These are phyloP conservation scores for Apogon talboti DNA, from an alignment of 2,797 vertebrate genomes.

Conservation along the genomic window DNA sequence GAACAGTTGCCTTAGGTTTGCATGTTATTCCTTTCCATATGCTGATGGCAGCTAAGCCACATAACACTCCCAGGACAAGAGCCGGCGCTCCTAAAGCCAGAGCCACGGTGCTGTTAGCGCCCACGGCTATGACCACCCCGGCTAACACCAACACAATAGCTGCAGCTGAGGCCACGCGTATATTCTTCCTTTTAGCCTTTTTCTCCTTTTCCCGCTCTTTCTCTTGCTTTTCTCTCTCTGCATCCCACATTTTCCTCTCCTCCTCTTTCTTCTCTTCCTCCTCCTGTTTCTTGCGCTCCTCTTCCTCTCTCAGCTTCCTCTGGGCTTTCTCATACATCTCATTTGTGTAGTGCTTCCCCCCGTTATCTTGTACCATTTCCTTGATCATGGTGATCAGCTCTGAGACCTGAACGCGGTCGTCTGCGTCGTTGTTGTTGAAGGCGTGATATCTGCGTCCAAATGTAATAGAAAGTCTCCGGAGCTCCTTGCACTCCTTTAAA, in stretches of 20 bases:
- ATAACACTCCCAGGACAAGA: constrained; percentile 66
- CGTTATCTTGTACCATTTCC: constrained; percentile 76
- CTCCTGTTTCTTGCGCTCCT: constrained; percentile 61
- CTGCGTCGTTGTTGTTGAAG: constrained; percentile 79
- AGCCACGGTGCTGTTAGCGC: constrained; percentile 69
- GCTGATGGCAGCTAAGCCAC: constrained; percentile 63
- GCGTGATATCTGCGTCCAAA: constrained; percentile 79
- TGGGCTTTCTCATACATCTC: constrained; percentile 78
- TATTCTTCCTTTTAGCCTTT: constrained; percentile 59
- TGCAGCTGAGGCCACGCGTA: constrained; percentile 54
- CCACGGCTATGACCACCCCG: constrained; percentile 70
- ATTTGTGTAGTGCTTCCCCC: constrained; percentile 78
- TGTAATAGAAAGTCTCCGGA: constrained; percentile 71
- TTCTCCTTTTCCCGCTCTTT: constrained; percentile 64
- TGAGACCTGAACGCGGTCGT: constrained; percentile 70
- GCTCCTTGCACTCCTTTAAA: constrained; percentile 74
- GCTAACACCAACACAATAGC: constrained; percentile 68
- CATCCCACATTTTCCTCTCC: constrained; percentile 75
- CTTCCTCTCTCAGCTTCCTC: constrained; percentile 71
- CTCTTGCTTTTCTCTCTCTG: constrained; percentile 66
- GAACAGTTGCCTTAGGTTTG: constrained; percentile 49
- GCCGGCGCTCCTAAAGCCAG: constrained; percentile 73
- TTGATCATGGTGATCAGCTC: constrained; percentile 78
- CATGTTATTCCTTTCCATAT: constrained; percentile 74
- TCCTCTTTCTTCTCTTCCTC: constrained; percentile 73